These are phyloP conservation scores for Poeciliopsis presidionis DNA, from an alignment of 2,797 vertebrate species.

Conservation along the genomic window DNA sequence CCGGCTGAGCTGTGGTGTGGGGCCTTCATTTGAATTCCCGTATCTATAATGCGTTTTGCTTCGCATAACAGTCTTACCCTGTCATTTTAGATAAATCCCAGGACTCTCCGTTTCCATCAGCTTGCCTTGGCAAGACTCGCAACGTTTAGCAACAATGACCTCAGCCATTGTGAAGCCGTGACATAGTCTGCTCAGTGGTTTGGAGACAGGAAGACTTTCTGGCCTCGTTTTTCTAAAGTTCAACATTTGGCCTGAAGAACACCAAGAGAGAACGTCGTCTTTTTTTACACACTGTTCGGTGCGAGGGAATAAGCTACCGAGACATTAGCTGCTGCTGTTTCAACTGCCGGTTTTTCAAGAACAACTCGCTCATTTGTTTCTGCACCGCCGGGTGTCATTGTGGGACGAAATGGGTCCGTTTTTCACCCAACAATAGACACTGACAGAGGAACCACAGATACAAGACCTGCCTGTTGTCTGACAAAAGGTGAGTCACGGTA, in stretches of 20 bases:
- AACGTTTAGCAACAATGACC: conserved; percentile 49
- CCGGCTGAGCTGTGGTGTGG: neutral
- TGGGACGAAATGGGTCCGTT: conserved; percentile 23
- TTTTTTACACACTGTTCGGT: conserved; percentile 13
- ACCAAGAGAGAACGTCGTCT: conserved; percentile 16
- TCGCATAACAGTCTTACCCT: conserved; percentile 1
- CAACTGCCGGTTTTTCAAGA: conserved; percentile 22
- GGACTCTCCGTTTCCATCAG: conserved; percentile 18
- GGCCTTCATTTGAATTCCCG: neutral
- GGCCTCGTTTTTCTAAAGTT: conserved; percentile 50
- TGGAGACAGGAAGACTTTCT: conserved; percentile 53
- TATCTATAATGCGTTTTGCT: conserved; percentile 13
- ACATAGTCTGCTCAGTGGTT: conserved; percentile 53
- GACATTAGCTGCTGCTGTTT: conserved; percentile 16
- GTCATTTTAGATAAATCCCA: conserved; percentile 26
- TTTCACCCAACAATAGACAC: conserved; percentile 39
- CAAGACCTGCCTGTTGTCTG: conserved; percentile 5
- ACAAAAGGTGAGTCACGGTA: conserved; percentile 21
- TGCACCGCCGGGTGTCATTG: conserved; percentile 22
- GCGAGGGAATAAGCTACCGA: conserved; percentile 7
- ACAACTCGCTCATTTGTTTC: conserved; percentile 7
- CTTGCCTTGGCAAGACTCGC: conserved; percentile 33
- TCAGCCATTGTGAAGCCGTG: conserved; percentile 62
- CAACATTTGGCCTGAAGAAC: conserved; percentile 7
- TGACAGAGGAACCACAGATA: conserved; percentile 28